These are phyloP conservation scores for Lasioglossum malachurum DNA, from an alignment of 2,888 invertebrate genomes.

Conservation along the genomic window DNA sequence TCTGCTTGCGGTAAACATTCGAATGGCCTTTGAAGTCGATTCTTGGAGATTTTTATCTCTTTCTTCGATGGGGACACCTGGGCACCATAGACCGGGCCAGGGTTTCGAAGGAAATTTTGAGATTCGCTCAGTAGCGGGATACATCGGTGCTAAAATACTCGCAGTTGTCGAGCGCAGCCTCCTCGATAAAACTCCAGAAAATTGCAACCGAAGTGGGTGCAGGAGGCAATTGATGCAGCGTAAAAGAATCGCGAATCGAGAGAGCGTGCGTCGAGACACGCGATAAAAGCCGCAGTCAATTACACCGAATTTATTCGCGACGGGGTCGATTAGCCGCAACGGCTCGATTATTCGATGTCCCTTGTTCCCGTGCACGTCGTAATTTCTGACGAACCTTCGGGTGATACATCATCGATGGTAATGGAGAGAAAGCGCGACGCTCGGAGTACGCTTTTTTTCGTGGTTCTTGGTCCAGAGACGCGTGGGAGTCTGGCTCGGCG, in stretches of 20 bases:
- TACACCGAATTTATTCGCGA: conserved; percentile 63
- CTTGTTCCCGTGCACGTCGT: conserved; percentile 59
- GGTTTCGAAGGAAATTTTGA: too few relatives aligned
- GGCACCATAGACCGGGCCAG: not conserved
- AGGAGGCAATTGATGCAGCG: not conserved
- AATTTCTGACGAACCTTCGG: conserved; percentile 55
- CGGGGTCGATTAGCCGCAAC: conserved; percentile 53
- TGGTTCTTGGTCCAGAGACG: conserved; percentile 21
- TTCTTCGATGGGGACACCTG: not conserved
- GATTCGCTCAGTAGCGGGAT: not conserved
- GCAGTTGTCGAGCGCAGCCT: not conserved
- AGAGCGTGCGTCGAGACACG: conserved; percentile 13
- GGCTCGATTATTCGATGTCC: conserved; percentile 42
- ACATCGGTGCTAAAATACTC: not conserved
- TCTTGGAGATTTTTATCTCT: not conserved
- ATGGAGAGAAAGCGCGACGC: conserved; percentile 69
- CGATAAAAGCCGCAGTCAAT: conserved; percentile 61
- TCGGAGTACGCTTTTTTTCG: conserved; percentile 17
- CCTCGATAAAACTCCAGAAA: not conserved
- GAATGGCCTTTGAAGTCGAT: not conserved
- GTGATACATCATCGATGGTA: conserved; percentile 67
- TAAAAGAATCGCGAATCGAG: conserved; percentile 17
- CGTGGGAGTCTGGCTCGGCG: conserved; percentile 53
- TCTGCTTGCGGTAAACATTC: conserved; percentile 1
- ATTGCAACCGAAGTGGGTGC: not conserved